Evolutionary conservation across 2,888 invertebrate genomes (phyloP), one percentile per base, ranked within the genome.

Genomic region (Ametastegia equiseti): DNA sequence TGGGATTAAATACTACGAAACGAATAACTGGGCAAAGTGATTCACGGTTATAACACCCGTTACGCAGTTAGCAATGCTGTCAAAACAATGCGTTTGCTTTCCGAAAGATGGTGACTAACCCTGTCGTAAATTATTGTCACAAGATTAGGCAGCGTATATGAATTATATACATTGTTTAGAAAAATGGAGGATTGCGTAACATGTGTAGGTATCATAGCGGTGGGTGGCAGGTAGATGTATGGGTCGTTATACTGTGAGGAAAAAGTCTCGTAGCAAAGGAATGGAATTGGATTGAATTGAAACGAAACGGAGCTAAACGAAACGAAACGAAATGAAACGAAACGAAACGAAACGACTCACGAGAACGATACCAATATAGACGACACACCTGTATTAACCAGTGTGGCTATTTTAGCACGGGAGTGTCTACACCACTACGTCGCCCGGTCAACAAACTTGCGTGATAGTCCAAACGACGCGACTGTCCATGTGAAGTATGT

Each of bases 91-190:
- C 75, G 33, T 50, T 36, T 19, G 19, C 19, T 36, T 3, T 13
- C 11, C 19, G 39, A 67, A 67, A 67, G 6, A 39, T 23, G 36
- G 36, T 54, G 75, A 50, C 54, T 50, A 75, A 33, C 33, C 36
- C n/a, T n/a, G 54, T 54, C 11, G 36, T 75, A 54, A 75, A 54
- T 75, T 54, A 75, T 36, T 75, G 75, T 54, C 75, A 9, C 75
- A n/a, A 54, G 50, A 75, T 75, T 36, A 75, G n/a, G n/a, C 11
- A 54, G 50, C 4, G 27, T 33, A 36, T 45, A 54, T 11, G 42
- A 27, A 71, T n/a, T 19, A 67, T 67, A 19, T 67, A 9, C 36
- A 39, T 39, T 36, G n/a, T 19, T 67, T 9, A 36, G 15, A 33
- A 54, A 75, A 33, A 54, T 23, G 15, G 2, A 71, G 47, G 30